These are phyloP conservation scores for Diloba caeruleocephala DNA, from an alignment of 2,888 invertebrate species.

Conservation along the genomic window DNA sequence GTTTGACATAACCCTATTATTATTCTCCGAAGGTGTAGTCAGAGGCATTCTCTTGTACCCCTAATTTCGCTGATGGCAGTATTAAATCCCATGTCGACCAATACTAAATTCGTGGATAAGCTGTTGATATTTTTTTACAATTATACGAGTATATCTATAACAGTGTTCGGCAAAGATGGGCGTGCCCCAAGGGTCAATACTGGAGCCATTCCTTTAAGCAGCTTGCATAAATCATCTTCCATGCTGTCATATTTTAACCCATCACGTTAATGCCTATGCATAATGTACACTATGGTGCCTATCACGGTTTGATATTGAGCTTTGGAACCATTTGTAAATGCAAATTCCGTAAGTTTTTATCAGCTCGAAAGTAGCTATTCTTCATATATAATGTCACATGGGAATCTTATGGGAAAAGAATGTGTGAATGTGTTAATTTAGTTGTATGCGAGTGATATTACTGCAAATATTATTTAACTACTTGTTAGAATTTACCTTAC, in stretches of 20 bases:
- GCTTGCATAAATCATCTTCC: neutral
- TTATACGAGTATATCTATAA: neutral
- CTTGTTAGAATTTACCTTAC: constrained; percentile 37
- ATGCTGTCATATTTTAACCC: neutral
- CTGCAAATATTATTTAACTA: constrained; percentile 36
- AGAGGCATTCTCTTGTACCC: too few relatives aligned
- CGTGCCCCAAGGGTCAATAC: constrained; percentile 5
- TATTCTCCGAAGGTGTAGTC: too few relatives aligned
- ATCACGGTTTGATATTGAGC: too few relatives aligned
- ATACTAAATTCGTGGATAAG: too few relatives aligned
- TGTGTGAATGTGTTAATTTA: constrained; percentile 46
- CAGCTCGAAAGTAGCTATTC: constrained; percentile 16
- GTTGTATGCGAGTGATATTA: constrained; percentile 26
- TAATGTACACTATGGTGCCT: too few relatives aligned
- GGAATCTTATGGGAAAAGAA: constrained; percentile 49
- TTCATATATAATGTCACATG: constrained; percentile 30
- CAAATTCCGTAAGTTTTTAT: neutral
- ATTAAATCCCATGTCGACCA: too few relatives aligned
- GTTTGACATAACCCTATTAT: too few relatives aligned
- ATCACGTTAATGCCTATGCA: too few relatives aligned
- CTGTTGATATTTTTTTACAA: too few relatives aligned
- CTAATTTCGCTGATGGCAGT: too few relatives aligned
- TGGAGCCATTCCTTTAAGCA: neutral
- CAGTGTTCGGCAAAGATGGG: neutral
- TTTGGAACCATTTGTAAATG: too few relatives aligned